Percentiles rank a stretch among this genome's conserved stretches.
Conservation (phyloP, 2,797 vertebrate genomes). For the Alosa sapidissima region DNA sequence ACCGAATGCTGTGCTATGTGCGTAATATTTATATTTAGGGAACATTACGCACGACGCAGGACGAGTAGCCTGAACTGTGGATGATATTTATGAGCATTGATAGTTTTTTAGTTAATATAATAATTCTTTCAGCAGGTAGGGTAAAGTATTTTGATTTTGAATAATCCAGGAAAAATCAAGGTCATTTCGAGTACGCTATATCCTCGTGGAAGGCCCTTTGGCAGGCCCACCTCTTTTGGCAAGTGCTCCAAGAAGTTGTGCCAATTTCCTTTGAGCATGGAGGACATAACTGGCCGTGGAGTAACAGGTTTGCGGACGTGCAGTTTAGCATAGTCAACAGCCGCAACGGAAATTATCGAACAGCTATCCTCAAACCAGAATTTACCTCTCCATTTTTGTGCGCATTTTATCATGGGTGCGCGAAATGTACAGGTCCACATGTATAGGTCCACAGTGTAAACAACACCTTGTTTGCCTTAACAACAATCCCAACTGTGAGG, state of each 20-base stretch:
- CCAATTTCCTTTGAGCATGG: slow-evolving; percentile 49
- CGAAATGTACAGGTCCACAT: no score
- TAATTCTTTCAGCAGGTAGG: background rate
- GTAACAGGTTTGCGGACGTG: slow-evolving; percentile 37
- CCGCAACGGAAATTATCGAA: background rate
- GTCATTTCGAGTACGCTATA: slow-evolving; percentile 60
- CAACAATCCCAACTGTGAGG: background rate
- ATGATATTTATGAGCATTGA: background rate
- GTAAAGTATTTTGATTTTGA: background rate
- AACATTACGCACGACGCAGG: background rate
- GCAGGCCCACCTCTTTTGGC: slow-evolving; percentile 63
- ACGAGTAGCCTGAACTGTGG: background rate
- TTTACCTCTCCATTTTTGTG: no score
- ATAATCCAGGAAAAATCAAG: slow-evolving; percentile 58
- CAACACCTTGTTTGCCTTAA: background rate
- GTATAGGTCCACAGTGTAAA: no score
- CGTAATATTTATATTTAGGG: background rate
- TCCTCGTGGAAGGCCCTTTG: slow-evolving; percentile 47
- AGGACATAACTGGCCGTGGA: slow-evolving; percentile 18
- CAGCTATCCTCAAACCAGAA: background rate
- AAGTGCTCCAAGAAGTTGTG: slow-evolving; percentile 47
- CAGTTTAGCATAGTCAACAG: background rate
- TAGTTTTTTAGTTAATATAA: background rate
- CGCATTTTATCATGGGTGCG: no score
- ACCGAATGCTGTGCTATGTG: background rate